Base-by-base conservation (phyloP, 2,113 vertebrate species). In the Rhinogobius similis region DNA sequence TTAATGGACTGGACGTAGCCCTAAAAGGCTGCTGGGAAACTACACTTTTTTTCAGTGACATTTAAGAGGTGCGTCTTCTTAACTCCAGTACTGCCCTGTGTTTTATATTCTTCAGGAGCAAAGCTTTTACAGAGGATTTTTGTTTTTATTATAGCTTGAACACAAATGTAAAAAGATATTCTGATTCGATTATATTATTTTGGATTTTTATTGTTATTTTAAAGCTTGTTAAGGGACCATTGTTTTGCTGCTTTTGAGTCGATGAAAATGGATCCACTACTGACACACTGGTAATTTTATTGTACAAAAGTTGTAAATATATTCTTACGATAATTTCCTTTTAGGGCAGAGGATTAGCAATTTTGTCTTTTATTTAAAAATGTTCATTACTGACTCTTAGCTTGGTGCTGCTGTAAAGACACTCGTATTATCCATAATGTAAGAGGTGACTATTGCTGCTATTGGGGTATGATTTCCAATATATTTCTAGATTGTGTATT, bases 381-480 rank as follows among this genome's bases (percentile, higher is more conserved):
- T 38, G 38, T 75, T n/a, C n/a, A n/a, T n/a, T n/a, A 11, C 63
- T 4, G 44, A 46, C 72, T 67, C 39, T 72, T 38, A 68, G n/a
- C 53, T 24, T 5, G 2, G 26, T 53, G 26, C 52, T 75, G 27
- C 21, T 59, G 12, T 65, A 55, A 23, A 2, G 21, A 55, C 9
- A 13, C 11, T 13, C 6, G 52, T 55, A 23, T 21, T n/a, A 53
- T 55, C 6, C 23, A 13, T 55, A 14, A 55, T 26, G 52, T 24
- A 55, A 52, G 21, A 16, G 44, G 44, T 46, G 2, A 10, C 10
- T 11, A 21, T 11, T 52, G 50, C 10, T 52, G 50, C 50, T 52
- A 23, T 52, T 21, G 50, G n/a, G 50, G 21, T 23, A 23, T 11
- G 5, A 10, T 23, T 52, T n/a, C 0, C 32, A n/a, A n/a, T n/a